Base-by-base conservation (phyloP, 2,113 vertebrate genomes). In the Haplochromis vanheusdeni region DNA sequence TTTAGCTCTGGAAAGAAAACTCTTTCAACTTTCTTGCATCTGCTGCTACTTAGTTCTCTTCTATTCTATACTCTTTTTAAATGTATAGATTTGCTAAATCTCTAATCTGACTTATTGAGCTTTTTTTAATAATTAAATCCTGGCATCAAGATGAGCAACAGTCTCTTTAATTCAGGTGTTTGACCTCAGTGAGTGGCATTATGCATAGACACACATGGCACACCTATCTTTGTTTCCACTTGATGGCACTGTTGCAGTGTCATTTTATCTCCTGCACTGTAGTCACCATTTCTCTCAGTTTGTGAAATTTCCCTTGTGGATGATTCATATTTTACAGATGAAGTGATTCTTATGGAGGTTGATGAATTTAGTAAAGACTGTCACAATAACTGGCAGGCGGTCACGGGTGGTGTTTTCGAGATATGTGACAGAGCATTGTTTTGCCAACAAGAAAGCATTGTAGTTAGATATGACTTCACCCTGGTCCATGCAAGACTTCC, bases 191-290 rank as follows among this genome's bases (percentile, higher is more conserved):
- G 62, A 83, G 40, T 31, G 17, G 9, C 40, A n/a, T 56, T 47
- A 49, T 49, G 45, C 26, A 31, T 49, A 77, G 17, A 19, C 7
- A 84, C 13, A 16, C 47, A 16, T 9, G 14, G 23, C 23, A 52
- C 3, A 89, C 28, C 55, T 60, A n/a, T n/a, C 33, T 79, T 8
- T 14, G 4, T 65, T 21, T 14, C 95, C 96, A 96, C 96, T 88
- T 75, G 94, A 91, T 91, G 96, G 94, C 94, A 94, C 89, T 95
- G 93, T 94, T 95, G 93, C 65, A 49, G 62, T 89, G 90, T 77
- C 60, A 79, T 68, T 83, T 80, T 45, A 16, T 31, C 68, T 33
- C 45, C 16, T 16, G 80, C 12, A 6, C 28, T 33, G 26, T 56
- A 68, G 82, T 47, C 81, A 81, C 81, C 58, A 75, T 93, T 87